These are phyloP conservation scores for Schizopygopsis pylzovi DNA, from an alignment of 2,797 vertebrate genomes.

Conservation along the genomic window DNA sequence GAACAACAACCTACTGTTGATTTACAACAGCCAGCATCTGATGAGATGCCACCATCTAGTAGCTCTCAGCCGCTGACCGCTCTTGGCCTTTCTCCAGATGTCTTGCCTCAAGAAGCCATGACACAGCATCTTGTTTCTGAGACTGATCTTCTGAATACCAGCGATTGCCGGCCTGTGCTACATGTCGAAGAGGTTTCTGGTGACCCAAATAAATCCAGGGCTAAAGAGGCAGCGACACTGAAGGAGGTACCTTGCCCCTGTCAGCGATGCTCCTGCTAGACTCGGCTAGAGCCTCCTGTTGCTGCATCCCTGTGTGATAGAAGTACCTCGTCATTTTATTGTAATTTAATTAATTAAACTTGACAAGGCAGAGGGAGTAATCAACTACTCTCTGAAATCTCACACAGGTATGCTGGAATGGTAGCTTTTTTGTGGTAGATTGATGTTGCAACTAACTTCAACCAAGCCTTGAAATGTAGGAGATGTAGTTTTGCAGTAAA, in stretches of 20 bases:
- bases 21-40: not conserved
- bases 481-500: not conserved
- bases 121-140: slow-evolving; percentile 47
- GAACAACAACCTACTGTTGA: not conserved
- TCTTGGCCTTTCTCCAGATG: slow-evolving; percentile 9
- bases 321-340: not conserved
- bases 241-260: slow-evolving; percentile 81
- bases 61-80: not conserved
- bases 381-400: slow-evolving; percentile 6
- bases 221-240: slow-evolving; percentile 76
- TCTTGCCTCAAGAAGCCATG: slow-evolving; percentile 16
- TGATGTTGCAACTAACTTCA: not conserved
- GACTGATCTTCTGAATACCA: slow-evolving; percentile 1
- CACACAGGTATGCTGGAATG: slow-evolving; percentile 54
- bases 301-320: slow-evolving; percentile 55
- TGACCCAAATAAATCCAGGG: slow-evolving; percentile 45
- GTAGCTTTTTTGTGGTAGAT: not conserved
- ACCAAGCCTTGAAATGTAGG: not conserved
- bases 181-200: slow-evolving; percentile 33
- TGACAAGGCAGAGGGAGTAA: not conserved
- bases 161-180: slow-evolving; percentile 34
- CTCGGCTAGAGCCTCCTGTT: slow-evolving; percentile 18
- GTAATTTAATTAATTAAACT: not conserved
- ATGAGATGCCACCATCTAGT: slow-evolving; percentile 7
- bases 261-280: slow-evolving; percentile 7